Base-by-base conservation (phyloP, 2,113 vertebrate species). In the Eidolon helvum region DNA sequence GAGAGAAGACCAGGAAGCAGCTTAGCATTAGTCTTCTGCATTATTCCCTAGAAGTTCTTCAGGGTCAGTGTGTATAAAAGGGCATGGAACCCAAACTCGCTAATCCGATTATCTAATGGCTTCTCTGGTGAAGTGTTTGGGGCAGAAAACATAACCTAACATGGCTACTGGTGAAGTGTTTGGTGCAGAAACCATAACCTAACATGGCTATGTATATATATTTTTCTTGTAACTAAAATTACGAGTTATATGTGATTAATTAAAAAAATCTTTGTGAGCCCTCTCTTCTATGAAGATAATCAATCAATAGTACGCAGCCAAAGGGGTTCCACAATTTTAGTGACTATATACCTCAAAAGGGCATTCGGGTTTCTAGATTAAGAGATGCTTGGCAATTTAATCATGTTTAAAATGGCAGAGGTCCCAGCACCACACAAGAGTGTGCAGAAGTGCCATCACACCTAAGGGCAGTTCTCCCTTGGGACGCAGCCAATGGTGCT, bases 401-500 rank as follows among this genome's bases (percentile, higher is more conserved):
- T 40, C 35, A 82, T 19, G 14, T 50, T 12, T 40, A n/a, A n/a
- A 28, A 50, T 0, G 5, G n/a, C 48, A 12, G 55, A 75, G 5
- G 28, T 30, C 9, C 48, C 10, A 38, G 4, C 0, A 2, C 1
- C n/a, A 40, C 6, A 10, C 50, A 3, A 6, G 28, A n/a, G 18
- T 9, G 7, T 30, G 38, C 38, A 12, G 8, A 55, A 35, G 48
- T 4, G 0, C 11, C 0, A 6, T 8, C n/a, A 30, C 22, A n/a
- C 10, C 4, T 9, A 19, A 38, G 19, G 12, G 53, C 69, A 3
- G 4, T 4, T 0, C 2, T 26, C 4, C 7, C 4, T 30, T 7
- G 7, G 10, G 43, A 10, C 15, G 50, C 50, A 50, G 50, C 50
- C 2, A 2, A 5, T 2, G 19, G 5, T 22, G 8, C 55, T 45